phyloP scores from a whole-genome alignment of 30 jellyfish, hydroid and myxozoan species.

The Morbakka virulenta region DNA sequence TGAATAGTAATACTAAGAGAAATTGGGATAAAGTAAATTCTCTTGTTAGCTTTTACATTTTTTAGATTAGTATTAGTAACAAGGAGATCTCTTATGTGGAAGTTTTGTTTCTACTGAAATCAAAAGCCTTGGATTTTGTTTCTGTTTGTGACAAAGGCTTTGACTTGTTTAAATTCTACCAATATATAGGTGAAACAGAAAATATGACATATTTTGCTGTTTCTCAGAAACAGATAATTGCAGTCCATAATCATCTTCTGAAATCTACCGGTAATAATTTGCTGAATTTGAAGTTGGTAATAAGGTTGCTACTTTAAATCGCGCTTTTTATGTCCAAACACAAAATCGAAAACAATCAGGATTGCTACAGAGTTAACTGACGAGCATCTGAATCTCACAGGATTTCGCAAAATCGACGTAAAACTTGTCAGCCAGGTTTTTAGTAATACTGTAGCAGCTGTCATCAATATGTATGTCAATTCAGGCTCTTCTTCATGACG shows the following conservation, averaged over 20 bases:
- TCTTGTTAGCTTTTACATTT: no score
- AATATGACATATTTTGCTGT: conserved; percentile 5
- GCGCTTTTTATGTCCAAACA: background rate
- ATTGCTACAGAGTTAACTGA: background rate
- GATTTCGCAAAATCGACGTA: conserved; percentile 10
- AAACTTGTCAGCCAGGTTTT: conserved; percentile 33
- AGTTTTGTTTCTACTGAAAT: conserved; percentile 4
- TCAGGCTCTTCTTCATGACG: conserved; percentile 1
- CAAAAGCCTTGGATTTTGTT: background rate
- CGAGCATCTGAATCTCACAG: background rate
- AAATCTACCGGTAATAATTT: no score
- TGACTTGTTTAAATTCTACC: background rate
- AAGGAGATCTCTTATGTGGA: no score
- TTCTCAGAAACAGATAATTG: no score
- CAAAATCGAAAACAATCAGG: background rate
- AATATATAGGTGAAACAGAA: background rate
- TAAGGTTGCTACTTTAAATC: background rate
- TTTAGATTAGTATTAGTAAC: no score
- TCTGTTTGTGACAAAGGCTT: conserved; percentile 20
- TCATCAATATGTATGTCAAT: conserved; percentile 1
- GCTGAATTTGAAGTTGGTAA: background rate
- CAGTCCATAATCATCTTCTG: conserved; percentile 7
- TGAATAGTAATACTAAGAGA: no score
- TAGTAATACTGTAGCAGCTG: conserved; percentile 31
- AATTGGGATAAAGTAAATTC: no score